Percentiles rank a stretch among this genome's conserved stretches.
Evolutionary conservation across 2,888 invertebrate genomes (phyloP).

Genomic region (Spilosoma lubricipeda): DNA sequence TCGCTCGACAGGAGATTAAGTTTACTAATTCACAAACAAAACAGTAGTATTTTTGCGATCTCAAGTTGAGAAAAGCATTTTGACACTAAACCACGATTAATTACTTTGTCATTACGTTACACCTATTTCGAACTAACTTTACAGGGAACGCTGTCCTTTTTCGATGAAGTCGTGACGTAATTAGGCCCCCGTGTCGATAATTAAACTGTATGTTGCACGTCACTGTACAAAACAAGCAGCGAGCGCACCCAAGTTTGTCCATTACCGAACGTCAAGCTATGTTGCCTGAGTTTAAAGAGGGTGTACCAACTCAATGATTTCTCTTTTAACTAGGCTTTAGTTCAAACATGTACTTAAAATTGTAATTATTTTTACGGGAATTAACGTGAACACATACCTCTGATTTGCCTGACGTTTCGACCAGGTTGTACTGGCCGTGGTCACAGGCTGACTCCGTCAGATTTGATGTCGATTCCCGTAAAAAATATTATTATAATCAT

Average conservation of each 20-base stretch:
- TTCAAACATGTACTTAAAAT: too few species aligned
- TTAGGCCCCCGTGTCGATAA: constrained; percentile 59
- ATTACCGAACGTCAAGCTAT: constrained; percentile 60
- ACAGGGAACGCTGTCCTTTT: constrained; percentile 52
- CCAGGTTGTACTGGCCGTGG: too few species aligned
- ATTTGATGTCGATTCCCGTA: too few species aligned
- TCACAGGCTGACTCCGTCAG: too few species aligned
- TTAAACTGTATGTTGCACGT: constrained; percentile 70
- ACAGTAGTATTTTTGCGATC: too few species aligned
- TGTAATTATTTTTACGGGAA: too few species aligned
- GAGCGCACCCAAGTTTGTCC: constrained; percentile 61
- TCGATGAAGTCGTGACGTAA: constrained; percentile 37
- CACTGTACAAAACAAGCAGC: constrained; percentile 61
- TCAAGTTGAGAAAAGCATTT: neutral
- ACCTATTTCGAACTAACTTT: constrained; percentile 32
- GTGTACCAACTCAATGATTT: neutral
- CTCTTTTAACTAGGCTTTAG: neutral
- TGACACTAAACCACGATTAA: constrained; percentile 5
- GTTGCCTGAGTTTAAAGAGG: constrained; percentile 20
- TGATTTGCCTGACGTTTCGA: too few species aligned
- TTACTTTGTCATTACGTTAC: constrained; percentile 1
- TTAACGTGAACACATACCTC: too few species aligned
- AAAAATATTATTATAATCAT: too few species aligned
- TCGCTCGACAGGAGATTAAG: neutral
- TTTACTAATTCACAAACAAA: neutral